Percentiles rank a stretch among this genome's conserved stretches.
Conservation (phyloP, 53 echinoderm and acorn worm genomes). For the Stichopus horrens region DNA sequence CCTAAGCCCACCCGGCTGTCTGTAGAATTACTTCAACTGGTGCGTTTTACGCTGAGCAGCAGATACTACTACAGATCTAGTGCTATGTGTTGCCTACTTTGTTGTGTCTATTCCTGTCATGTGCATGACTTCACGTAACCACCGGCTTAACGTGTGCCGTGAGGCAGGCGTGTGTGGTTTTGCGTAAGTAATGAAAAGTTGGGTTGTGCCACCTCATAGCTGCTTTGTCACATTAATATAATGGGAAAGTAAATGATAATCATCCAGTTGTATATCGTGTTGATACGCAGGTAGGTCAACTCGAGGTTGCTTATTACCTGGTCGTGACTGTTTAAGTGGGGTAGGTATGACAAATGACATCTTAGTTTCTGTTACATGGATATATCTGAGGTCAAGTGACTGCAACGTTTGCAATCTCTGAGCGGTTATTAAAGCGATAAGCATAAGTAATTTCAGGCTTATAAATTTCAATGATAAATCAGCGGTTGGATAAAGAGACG, state of each 20-base stretch:
- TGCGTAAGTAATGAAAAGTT: neutral
- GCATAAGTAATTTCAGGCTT: conserved; percentile 12
- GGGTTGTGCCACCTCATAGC: neutral
- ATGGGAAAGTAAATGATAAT: conserved; percentile 1
- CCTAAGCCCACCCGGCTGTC: neutral
- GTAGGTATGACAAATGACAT: neutral
- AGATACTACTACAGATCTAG: neutral
- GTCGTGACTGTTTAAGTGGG: neutral
- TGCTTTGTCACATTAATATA: conserved; percentile 2
- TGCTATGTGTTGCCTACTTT: neutral
- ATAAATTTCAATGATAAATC: conserved; percentile 3
- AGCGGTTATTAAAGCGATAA: conserved; percentile 10
- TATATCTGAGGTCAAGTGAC: neutral
- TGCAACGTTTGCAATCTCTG: conserved; percentile 34
- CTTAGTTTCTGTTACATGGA: neutral
- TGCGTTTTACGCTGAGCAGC: neutral
- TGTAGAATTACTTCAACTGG: neutral
- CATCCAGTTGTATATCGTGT: neutral
- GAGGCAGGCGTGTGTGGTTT: conserved; percentile 24
- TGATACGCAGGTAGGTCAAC: neutral
- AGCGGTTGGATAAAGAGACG: neutral
- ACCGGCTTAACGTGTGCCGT: conserved; percentile 26
- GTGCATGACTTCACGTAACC: conserved; percentile 25
- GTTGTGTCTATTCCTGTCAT: neutral
- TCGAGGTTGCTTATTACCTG: neutral